Evolutionary conservation across 2,113 vertebrate species (phyloP), one percentile per base, ranked within the genome.

Genomic region (Gallinago jamesoni): DNA sequence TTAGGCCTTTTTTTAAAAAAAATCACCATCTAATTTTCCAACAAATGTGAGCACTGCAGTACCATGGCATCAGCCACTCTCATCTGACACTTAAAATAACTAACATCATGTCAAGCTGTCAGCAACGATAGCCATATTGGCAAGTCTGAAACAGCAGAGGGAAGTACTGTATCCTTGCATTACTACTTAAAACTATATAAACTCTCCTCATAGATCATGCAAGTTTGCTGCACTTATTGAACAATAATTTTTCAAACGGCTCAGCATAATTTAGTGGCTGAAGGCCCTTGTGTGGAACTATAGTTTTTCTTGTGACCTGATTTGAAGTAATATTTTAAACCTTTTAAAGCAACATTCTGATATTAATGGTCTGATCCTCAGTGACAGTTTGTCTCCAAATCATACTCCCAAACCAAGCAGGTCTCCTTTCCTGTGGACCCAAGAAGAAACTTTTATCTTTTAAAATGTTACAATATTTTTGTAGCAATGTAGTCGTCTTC

Each of bases 81-180:
- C 95, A 97, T 95, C 97, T 98, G 97, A 98, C 98, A 97, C 94
- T 96, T 95, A 94, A 84, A 97, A 97, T 97, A 96, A 96, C 96
- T 86, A 96, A 96, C 92, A 95, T 91, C 89, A 83, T 90, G 92
- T 97, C 97, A 97, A 97, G 92, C 92, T 98, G 97, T 98, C 96
- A 95, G 69, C 82, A 97, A 80, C 60, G 37, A 98, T 97, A 97
- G 96, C 94, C 97, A 89, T 74, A 72, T 81, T 93, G 95, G 93
- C 96, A 97, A 90, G 94, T 63, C 95, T 93, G 67, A 92, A 92
- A 92, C 53, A 89, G 96, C 82, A 95, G 89, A 97, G 19, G 53
- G 89, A 94, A 93, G 70, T 87, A 72, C 86, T 59, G 56, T 90
- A 85, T 80, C 84, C 48, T 89, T 41, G 39, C 72, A 88, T 88